These are phyloP conservation scores for Dynastes hyllus DNA, from an alignment of 2,888 invertebrate species.

Conservation along the genomic window DNA sequence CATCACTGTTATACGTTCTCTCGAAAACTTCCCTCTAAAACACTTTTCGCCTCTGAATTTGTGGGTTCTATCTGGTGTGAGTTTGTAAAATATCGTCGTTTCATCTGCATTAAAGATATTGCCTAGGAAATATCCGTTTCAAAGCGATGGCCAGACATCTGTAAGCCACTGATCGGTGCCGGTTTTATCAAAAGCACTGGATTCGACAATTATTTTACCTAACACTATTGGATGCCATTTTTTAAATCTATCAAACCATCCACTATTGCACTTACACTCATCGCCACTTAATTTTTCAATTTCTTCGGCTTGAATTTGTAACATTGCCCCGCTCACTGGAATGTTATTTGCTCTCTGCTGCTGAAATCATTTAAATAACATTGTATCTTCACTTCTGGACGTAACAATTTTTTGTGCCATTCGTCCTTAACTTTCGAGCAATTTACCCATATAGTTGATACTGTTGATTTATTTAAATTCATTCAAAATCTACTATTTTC, in stretches of 20 bases:
- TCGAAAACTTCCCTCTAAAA: too few relatives aligned
- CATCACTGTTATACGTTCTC: too few relatives aligned
- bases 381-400: constrained; percentile 23
- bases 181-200: neutral
- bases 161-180: constrained; percentile 10
- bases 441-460: constrained; percentile 12
- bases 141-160: constrained; percentile 20
- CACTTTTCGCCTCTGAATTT: too few relatives aligned
- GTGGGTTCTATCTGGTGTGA: too few relatives aligned
- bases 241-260: too few relatives aligned
- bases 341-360: constrained; percentile 18
- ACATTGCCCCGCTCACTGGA: constrained; percentile 2
- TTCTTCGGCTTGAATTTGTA: neutral
- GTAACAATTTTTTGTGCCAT: constrained; percentile 7
- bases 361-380: neutral
- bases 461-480: constrained; percentile 21
- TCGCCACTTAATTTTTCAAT: too few relatives aligned
- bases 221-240: too few relatives aligned
- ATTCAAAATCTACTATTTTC: constrained; percentile 1
- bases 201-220: neutral
- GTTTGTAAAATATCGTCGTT: too few relatives aligned
- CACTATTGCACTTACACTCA: too few relatives aligned
- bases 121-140: neutral
- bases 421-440: constrained; percentile 18
- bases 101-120: constrained; percentile 23